These are phyloP conservation scores for Enteromius fasciolatus DNA, from an alignment of 2,797 vertebrate species.

Conservation along the genomic window DNA sequence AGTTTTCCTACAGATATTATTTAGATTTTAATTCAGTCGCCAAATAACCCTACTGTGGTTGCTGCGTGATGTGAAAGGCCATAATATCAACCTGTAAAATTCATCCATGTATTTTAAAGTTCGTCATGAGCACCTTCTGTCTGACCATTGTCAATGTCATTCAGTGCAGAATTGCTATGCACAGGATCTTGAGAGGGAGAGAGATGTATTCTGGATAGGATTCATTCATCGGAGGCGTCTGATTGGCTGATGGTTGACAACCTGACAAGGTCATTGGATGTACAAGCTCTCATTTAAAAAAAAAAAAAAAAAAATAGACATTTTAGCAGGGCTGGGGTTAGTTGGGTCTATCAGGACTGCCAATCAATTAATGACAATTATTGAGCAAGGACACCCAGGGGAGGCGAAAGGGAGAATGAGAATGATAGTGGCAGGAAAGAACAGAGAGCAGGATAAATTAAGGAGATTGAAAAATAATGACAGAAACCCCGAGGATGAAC, in stretches of 20 bases:
- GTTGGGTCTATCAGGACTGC: constrained; percentile 97
- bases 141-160: constrained; percentile 66
- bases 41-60: neutral
- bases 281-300: constrained; percentile 98
- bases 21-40: neutral
- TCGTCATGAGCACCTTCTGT: constrained; percentile 19
- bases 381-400: constrained; percentile 92
- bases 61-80: neutral
- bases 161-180: constrained; percentile 68
- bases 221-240: constrained; percentile 64
- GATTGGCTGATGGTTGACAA: constrained; percentile 89
- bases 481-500: constrained; percentile 75
- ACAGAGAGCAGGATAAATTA: constrained; percentile 84
- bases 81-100: neutral
- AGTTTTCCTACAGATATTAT: neutral
- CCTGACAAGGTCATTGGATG: constrained; percentile 95
- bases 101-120: constrained; percentile 2
- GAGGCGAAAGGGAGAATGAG: constrained; percentile 83
- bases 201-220: constrained; percentile 73
- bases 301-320: constrained; percentile 83
- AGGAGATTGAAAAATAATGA: constrained; percentile 84
- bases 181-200: constrained; percentile 59
- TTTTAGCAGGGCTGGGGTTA: constrained; percentile 93
- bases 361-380: constrained; percentile 99
- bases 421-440: constrained; percentile 86